Conservation (phyloP, 2,113 vertebrate genomes). For the Dromiciops gliroides region DNA sequence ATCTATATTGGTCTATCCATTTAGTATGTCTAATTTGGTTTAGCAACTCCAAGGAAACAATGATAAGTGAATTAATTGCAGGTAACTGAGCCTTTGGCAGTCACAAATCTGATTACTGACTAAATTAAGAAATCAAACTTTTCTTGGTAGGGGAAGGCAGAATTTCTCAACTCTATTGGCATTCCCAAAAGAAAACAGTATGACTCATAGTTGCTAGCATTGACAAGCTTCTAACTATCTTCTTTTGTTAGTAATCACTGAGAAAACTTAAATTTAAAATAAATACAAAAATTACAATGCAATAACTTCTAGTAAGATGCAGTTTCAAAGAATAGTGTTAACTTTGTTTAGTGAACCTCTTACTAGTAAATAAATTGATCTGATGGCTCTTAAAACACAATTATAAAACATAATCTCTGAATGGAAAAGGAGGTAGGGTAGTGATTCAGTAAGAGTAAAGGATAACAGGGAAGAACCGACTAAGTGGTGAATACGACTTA, state of each 20-base stretch:
- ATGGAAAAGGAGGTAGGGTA: not conserved
- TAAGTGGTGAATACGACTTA: too few species aligned
- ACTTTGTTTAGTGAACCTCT: not conserved
- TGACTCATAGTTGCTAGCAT: not conserved
- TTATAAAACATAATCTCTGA: not conserved
- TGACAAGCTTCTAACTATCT: not conserved
- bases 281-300: not conserved
- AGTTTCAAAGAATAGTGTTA: not conserved
- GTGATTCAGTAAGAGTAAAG: not conserved
- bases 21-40: not conserved
- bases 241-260: constrained; percentile 41
- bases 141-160: not conserved
- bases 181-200: constrained; percentile 34
- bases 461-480: not conserved
- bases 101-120: constrained; percentile 27
- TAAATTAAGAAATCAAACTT: not conserved
- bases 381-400: not conserved
- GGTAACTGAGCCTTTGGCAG: not conserved
- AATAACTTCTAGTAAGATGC: not conserved
- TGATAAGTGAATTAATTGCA: not conserved
- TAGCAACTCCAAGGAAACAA: not conserved
- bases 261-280: constrained; percentile 42
- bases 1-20: not conserved
- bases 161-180: constrained; percentile 32
- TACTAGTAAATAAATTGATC: not conserved